phyloP scores from a whole-genome alignment of 2,888 invertebrate genomes.

The Phaonia tiefii region DNA sequence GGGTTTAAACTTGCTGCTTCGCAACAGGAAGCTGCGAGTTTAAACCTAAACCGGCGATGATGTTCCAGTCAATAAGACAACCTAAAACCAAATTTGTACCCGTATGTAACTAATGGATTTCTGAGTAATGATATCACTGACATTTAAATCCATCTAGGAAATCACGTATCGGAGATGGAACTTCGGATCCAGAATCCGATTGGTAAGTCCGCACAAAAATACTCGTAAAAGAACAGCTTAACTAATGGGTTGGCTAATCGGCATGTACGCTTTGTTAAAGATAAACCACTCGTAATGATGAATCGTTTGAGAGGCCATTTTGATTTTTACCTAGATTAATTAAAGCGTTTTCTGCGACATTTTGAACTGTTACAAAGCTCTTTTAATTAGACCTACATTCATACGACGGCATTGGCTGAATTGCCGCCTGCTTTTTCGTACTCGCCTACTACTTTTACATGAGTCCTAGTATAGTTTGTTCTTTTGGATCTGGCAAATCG shows the following conservation, averaged over 20 bases:
- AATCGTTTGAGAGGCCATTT: conserved; percentile 12
- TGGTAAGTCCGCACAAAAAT: conserved; percentile 74
- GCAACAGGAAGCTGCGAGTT: conserved; percentile 1
- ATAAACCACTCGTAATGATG: conserved; percentile 28
- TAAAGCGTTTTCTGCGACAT: conserved; percentile 28
- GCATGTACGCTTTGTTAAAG: conserved; percentile 70
- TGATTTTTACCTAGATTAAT: conserved; percentile 28
- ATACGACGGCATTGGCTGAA: not conserved
- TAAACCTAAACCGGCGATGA: no score
- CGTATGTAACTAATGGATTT: conserved; percentile 25
- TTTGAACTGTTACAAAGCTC: conserved; percentile 15
- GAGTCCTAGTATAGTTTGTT: conserved; percentile 1
- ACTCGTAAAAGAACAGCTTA: conserved; percentile 53
- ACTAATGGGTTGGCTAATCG: conserved; percentile 70
- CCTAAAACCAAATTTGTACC: not conserved
- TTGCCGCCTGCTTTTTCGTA: conserved; percentile 16
- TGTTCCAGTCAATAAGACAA: not conserved
- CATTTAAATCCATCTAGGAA: conserved; percentile 78
- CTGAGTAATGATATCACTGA: conserved; percentile 65
- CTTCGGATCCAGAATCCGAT: conserved; percentile 79
- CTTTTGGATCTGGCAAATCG: not conserved
- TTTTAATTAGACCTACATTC: conserved; percentile 20
- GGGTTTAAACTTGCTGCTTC: no score
- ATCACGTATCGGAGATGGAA: conserved; percentile 79
- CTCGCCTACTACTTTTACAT: not conserved